These are phyloP conservation scores for Pteropus alecto DNA, from an alignment of 2,113 vertebrate species.

Conservation along the genomic window DNA sequence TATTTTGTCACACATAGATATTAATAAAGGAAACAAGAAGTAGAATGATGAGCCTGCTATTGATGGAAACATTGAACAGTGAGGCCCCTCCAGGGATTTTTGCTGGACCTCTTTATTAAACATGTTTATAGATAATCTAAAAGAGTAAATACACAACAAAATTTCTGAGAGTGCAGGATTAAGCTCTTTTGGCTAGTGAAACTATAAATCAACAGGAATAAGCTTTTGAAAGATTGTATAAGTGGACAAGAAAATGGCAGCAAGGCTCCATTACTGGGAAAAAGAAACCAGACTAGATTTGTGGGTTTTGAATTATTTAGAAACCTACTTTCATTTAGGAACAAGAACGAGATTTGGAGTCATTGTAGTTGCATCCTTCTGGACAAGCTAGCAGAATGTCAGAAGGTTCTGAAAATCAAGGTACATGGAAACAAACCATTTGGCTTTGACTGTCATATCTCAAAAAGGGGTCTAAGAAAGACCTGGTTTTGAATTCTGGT, in stretches of 20 bases:
- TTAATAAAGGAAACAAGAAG: conserved; percentile 23
- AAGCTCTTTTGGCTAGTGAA: conserved; percentile 27
- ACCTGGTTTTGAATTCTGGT: conserved; percentile 10
- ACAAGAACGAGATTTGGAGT: not conserved
- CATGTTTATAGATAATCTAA: conserved; percentile 35
- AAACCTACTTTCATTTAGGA: conserved; percentile 12
- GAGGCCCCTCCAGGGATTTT: not conserved
- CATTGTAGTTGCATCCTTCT: not conserved
- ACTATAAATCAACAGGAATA: conserved; percentile 5
- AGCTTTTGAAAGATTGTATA: conserved; percentile 6
- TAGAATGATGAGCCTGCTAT: conserved; percentile 12
- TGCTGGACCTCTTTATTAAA: conserved; percentile 3
- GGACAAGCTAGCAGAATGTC: not conserved
- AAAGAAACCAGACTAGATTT: conserved; percentile 32
- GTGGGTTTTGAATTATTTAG: not conserved
- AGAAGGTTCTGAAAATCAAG: not conserved
- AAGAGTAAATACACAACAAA: not conserved
- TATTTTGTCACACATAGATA: conserved; percentile 31
- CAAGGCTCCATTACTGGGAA: not conserved
- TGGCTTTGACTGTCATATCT: not conserved
- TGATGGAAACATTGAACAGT: conserved; percentile 13
- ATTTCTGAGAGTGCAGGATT: not conserved
- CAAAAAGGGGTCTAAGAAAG: not conserved
- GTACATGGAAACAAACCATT: not conserved
- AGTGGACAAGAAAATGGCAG: not conserved